These are phyloP conservation scores for Andrena fulva DNA, from an alignment of 2,888 invertebrate genomes.

Conservation along the genomic window DNA sequence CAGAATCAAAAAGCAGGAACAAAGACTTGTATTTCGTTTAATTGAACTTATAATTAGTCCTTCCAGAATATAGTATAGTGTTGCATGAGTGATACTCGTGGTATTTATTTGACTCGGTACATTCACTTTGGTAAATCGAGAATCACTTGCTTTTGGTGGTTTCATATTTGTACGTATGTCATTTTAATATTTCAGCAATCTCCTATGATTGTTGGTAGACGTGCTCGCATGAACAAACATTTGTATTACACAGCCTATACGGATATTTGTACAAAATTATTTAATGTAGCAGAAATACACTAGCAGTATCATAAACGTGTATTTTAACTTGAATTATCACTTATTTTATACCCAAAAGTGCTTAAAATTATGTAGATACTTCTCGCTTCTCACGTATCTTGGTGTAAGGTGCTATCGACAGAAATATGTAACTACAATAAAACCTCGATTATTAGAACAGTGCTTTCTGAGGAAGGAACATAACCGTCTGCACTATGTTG, in stretches of 20 bases:
- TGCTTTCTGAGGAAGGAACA: neutral
- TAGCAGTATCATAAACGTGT: conserved; percentile 13
- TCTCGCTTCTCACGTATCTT: neutral
- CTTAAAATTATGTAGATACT: neutral
- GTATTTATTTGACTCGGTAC: neutral
- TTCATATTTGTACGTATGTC: conserved; percentile 1
- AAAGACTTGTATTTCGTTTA: conserved; percentile 1
- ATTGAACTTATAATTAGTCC: neutral
- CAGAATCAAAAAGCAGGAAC: neutral
- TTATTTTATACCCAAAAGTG: conserved; percentile 34
- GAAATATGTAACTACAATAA: neutral
- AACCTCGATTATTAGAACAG: neutral
- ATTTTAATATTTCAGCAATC: neutral
- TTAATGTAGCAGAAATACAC: conserved; percentile 39
- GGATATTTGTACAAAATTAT: conserved; percentile 25
- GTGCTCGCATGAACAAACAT: neutral
- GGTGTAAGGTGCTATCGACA: conserved; percentile 7
- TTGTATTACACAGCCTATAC: neutral
- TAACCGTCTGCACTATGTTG: too few species aligned
- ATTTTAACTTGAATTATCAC: conserved; percentile 11
- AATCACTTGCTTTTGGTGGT: conserved; percentile 10
- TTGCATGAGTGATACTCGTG: neutral
- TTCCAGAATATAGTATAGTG: conserved; percentile 6
- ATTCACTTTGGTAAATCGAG: neutral
- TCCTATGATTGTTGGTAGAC: neutral